These are phyloP conservation scores for Pundamilia nyererei DNA, from an alignment of 2,113 vertebrate species.

Conservation along the genomic window DNA sequence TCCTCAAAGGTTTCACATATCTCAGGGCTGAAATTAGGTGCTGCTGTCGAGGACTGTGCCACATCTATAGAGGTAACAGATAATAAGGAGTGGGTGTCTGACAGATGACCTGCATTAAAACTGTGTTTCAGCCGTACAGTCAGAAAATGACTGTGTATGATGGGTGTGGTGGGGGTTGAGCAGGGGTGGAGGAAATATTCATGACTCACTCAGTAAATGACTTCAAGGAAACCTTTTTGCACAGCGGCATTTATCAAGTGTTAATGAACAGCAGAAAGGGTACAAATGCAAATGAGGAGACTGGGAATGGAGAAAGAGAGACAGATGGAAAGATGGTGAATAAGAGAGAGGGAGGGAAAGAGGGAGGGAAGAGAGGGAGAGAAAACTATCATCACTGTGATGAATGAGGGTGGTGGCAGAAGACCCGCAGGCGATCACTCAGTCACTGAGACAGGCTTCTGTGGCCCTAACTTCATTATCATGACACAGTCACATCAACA, in stretches of 20 bases:
- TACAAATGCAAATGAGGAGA: conserved; percentile 46
- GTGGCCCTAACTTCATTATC: conserved; percentile 60
- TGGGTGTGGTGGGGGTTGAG: background rate
- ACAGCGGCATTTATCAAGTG: conserved; percentile 54
- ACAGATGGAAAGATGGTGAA: conserved; percentile 18
- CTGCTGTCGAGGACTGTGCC: background rate
- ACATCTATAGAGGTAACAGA: conserved; percentile 29
- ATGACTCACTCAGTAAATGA: conserved; percentile 55
- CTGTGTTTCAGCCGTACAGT: background rate
- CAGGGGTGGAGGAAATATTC: conserved; percentile 30
- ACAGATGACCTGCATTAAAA: conserved; percentile 45
- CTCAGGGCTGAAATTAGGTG: conserved; percentile 11
- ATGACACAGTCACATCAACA: conserved; percentile 57
- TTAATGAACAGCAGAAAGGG: conserved; percentile 60
- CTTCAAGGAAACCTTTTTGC: conserved; percentile 59
- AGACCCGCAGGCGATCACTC: conserved; percentile 49
- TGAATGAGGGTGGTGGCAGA: conserved; percentile 55
- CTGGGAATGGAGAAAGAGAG: conserved; percentile 5
- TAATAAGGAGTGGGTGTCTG: conserved; percentile 51
- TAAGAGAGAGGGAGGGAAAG: background rate
- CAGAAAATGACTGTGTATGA: background rate
- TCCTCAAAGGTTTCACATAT: conserved; percentile 29
- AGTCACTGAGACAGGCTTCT: conserved; percentile 50
- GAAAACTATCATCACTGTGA: conserved; percentile 56
- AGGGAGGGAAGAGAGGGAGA: background rate